Evolutionary conservation across 2,797 vertebrate genomes (phyloP).

Genomic region (Neosalanx taihuensis): DNA sequence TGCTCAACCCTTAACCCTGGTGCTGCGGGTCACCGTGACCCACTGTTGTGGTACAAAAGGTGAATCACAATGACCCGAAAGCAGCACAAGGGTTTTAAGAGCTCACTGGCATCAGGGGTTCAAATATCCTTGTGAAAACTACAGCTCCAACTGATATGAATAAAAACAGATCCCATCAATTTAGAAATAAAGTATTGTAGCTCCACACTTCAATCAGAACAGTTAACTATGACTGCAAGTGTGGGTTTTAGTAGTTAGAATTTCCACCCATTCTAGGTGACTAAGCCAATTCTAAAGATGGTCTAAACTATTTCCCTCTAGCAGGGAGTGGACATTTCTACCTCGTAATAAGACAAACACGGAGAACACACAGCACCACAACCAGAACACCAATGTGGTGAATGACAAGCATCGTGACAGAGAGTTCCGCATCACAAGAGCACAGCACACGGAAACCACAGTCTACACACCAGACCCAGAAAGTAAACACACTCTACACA

Average conservation of each 20-base stretch:
- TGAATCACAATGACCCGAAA: too few species aligned
- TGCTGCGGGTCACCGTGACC: not conserved
- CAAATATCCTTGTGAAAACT: not conserved
- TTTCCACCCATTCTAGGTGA: too few species aligned
- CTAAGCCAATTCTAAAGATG: not conserved
- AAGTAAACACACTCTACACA: conserved; percentile 49
- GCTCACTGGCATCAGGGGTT: not conserved
- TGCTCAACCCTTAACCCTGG: conserved; percentile 31
- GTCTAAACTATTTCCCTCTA: not conserved
- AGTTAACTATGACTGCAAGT: conserved; percentile 1
- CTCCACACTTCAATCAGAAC: conserved; percentile 3
- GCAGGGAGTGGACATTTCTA: conserved; percentile 1
- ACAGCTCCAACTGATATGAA: not conserved
- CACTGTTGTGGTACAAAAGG: too few species aligned
- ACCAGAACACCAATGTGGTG: conserved; percentile 21
- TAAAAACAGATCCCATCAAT: not conserved
- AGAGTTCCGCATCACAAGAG: conserved; percentile 23
- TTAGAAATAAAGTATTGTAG: not conserved
- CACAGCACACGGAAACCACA: conserved; percentile 10
- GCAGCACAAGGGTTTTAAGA: not conserved
- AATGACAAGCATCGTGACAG: conserved; percentile 25
- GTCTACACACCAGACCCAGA: conserved; percentile 50
- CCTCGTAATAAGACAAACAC: conserved; percentile 27
- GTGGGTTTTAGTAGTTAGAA: not conserved
- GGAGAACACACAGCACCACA: conserved; percentile 28